Percentiles rank a stretch among this genome's conserved stretches.
Evolutionary conservation across 2,113 vertebrate genomes (phyloP).

Genomic region (Peromyscus leucopus): DNA sequence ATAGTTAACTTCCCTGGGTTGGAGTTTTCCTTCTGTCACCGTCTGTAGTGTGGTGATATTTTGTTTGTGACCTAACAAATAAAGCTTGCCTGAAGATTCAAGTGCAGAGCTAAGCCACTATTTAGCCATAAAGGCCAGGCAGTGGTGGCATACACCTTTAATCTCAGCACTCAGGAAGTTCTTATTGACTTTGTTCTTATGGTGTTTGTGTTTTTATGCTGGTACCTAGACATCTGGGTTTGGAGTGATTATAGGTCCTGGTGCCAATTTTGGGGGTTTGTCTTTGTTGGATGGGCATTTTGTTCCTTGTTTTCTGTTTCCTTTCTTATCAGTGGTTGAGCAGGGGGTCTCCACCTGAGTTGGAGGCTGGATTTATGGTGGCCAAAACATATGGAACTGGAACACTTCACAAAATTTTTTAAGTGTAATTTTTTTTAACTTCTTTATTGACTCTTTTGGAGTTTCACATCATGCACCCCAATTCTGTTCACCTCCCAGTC

Average conservation of each 20-base stretch:
- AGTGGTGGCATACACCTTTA: too few species aligned
- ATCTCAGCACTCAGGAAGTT: neutral
- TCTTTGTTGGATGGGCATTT: neutral
- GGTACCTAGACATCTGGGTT: too few species aligned
- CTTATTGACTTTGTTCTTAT: neutral
- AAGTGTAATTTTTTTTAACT: too few species aligned
- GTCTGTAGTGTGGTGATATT: too few species aligned
- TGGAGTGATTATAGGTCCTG: neutral
- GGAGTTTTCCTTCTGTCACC: neutral
- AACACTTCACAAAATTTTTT: neutral
- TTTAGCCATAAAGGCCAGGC: too few species aligned
- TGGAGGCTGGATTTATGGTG: neutral
- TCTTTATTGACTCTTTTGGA: too few species aligned
- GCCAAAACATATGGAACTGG: neutral
- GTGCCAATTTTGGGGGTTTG: rapidly evolving
- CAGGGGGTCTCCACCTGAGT: neutral
- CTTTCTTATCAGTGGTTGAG: neutral
- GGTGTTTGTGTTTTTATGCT: neutral
- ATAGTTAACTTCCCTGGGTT: neutral
- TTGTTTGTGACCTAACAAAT: too few species aligned
- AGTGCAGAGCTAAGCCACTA: too few species aligned
- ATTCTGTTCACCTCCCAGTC: too few species aligned
- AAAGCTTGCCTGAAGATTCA: too few species aligned
- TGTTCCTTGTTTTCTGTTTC: neutral
- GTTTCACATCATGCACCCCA: too few species aligned